Conservation (phyloP, 37 sponge, comb jelly and placozoan species). For the Geodia barretti region DNA sequence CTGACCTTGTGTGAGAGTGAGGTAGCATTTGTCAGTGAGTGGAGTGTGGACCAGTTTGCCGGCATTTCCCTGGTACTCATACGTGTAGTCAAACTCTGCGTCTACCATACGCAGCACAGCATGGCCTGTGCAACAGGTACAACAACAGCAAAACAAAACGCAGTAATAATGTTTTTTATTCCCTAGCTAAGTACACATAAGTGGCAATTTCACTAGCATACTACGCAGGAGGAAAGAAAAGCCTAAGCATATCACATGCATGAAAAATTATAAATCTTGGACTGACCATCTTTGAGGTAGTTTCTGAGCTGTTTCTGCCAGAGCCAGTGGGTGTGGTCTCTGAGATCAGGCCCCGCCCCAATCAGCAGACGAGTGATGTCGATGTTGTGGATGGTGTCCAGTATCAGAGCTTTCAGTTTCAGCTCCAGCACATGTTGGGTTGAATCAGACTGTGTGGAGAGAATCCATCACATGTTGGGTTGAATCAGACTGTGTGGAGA, state of each 20-base stretch:
- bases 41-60: slow-evolving; percentile 99
- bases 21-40: slow-evolving; percentile 99
- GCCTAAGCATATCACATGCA: too few species aligned
- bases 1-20: slow-evolving; percentile 95
- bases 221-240: not conserved
- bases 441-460: not conserved
- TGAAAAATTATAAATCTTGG: too few species aligned
- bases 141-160: not conserved
- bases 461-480: slow-evolving; percentile 53
- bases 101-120: slow-evolving; percentile 87
- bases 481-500: not conserved
- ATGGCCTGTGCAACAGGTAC: slow-evolving; percentile 26
- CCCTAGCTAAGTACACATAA: not conserved
- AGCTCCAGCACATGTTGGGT: slow-evolving; percentile 57
- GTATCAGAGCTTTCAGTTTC: slow-evolving; percentile 88
- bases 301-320: slow-evolving; percentile 97
- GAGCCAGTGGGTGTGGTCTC: slow-evolving; percentile 73
- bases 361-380: slow-evolving; percentile 74
- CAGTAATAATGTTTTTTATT: not conserved
- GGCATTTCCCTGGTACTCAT: slow-evolving; percentile 98
- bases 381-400: slow-evolving; percentile 94
- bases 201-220: not conserved
- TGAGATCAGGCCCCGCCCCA: slow-evolving; percentile 6
- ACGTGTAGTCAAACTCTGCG: slow-evolving; percentile 94
- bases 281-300: slow-evolving; percentile 72